Conservation (phyloP, 1,140 invertebrate genomes). For the Lysiphlebus fabarum region DNA sequence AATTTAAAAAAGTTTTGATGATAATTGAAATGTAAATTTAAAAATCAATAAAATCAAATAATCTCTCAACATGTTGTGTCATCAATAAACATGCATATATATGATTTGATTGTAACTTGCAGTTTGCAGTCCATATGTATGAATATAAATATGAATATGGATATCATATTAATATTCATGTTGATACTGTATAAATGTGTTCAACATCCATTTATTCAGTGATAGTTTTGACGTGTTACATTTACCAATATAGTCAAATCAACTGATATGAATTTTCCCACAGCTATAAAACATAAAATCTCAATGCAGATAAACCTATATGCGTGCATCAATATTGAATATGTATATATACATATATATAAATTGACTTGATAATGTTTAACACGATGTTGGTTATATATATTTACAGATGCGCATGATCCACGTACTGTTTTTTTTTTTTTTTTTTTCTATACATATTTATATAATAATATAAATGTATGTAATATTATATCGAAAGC, state of each 20-base stretch:
- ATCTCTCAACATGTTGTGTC: conserved; percentile 30
- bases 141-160: no score
- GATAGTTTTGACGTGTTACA: not conserved
- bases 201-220: conserved; percentile 18
- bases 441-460: no score
- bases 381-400: no score
- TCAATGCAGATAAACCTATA: not conserved
- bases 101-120: conserved; percentile 28
- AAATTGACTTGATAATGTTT: no score
- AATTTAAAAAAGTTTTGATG: conserved; percentile 4
- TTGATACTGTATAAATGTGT: not conserved
- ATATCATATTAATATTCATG: no score
- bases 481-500: conserved; percentile 15
- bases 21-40: conserved; percentile 6
- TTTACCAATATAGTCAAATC: not conserved
- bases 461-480: not conserved
- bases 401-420: conserved; percentile 17
- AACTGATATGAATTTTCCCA: not conserved
- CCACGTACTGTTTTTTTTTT: not conserved
- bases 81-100: conserved; percentile 49
- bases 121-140: no score
- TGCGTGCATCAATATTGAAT: conserved; percentile 8
- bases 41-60: conserved; percentile 17
- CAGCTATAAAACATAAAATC: not conserved
- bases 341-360: no score